Evolutionary conservation across 1,140 invertebrate genomes (phyloP), one percentile per base, ranked within the genome.

Genomic region (Papilio polytes): DNA sequence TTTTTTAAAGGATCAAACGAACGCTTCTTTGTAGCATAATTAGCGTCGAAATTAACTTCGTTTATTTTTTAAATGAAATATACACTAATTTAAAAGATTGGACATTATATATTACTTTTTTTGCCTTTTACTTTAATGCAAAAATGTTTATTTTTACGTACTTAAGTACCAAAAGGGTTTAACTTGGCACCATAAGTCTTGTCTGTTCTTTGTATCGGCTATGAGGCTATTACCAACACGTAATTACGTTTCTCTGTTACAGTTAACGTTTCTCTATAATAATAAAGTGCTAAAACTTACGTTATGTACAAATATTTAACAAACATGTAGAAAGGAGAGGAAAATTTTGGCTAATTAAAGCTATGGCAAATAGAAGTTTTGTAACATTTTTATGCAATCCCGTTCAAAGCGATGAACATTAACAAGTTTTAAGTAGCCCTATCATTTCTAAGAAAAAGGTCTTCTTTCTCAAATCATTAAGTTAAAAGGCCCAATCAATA

Each of bases 1-100:
- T 72, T 74, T 83, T 74, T 53, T 53, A 73, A 80, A 76, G 81
- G 78, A 73, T 74, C 66, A 22, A 31, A 41, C 72, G 36, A 20
- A n/a, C 73, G n/a, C 70, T 20, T 36, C 70, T 73, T 73, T 73
- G 31, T 73, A 44, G 41, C 70, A 41, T 73, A 44, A 41, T 41
- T 73, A 73, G 70, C 36, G 41, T 44, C n/a, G 26, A 63, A 0
- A 13, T 12, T 1, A 9, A 26, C 1, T 26, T 13, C 10, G 22
- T 63, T 63, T 18, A 9, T 56, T 56, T 51, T 56, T 56, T n/a
- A n/a, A 26, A 26, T 2, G 26, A n/a, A n/a, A n/a, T n/a, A n/a
- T n/a, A n/a, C n/a, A n/a, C n/a, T n/a, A n/a, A n/a, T n/a, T n/a
- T n/a, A n/a, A 51, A 51, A 18, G 15, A 51, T 51, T 51, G 13